Conservation (phyloP, 2,113 vertebrate genomes). For the Chloroceryle aenea region DNA sequence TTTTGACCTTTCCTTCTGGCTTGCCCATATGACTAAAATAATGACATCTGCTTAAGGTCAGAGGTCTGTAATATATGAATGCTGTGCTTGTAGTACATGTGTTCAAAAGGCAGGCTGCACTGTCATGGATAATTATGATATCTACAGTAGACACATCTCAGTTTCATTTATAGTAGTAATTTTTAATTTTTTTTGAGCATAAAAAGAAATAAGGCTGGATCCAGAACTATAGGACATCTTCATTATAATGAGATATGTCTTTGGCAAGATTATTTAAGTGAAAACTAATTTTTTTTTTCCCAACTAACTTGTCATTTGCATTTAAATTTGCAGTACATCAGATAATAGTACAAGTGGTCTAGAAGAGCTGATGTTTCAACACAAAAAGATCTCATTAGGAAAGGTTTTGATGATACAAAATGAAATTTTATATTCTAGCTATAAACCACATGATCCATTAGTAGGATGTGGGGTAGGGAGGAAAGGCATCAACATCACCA, state of each 20-base stretch:
- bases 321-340: neutral
- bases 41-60: slow-evolving; percentile 57
- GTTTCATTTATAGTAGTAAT: neutral
- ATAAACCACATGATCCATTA: neutral
- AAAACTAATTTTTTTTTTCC: neutral
- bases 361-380: neutral
- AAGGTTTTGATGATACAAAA: neutral
- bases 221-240: neutral
- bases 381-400: neutral
- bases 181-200: neutral
- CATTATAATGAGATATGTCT: neutral
- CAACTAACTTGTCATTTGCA: neutral
- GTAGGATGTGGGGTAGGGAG: neutral
- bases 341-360: neutral
- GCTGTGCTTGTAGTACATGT: neutral
- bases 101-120: neutral
- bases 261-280: neutral
- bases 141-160: neutral
- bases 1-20: slow-evolving; percentile 32
- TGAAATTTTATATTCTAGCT: neutral
- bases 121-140: slow-evolving; percentile 28
- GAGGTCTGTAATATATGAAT: neutral
- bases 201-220: neutral
- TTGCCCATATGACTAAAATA: slow-evolving; percentile 28
- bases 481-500: neutral